Conservation (phyloP, 2,888 invertebrate genomes). For the Neoascia interrupta region DNA sequence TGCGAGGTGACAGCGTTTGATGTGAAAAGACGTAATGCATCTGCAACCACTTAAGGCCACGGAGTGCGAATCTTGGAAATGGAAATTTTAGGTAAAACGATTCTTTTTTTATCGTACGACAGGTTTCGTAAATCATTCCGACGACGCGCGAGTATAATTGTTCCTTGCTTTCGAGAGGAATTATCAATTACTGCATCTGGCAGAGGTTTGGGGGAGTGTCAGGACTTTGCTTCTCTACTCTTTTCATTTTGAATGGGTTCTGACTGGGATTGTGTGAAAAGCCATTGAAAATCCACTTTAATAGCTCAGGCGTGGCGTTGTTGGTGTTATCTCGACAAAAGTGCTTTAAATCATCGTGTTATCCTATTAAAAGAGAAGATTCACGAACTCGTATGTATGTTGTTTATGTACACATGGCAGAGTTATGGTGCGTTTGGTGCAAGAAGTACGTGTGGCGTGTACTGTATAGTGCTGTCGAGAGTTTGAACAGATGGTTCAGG, state of each 20-base stretch:
- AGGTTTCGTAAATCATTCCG: conserved; percentile 2
- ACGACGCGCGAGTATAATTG: conserved; percentile 32
- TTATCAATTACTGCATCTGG: conserved; percentile 43
- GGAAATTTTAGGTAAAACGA: conserved; percentile 18
- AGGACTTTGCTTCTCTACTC: no score
- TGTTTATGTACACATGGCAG: neutral
- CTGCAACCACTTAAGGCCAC: conserved; percentile 5
- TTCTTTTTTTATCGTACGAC: conserved; percentile 7
- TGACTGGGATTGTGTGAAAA: conserved; percentile 21
- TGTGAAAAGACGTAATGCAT: conserved; percentile 14
- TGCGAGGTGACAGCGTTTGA: conserved; percentile 31
- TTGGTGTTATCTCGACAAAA: conserved; percentile 54
- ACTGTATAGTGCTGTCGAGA: conserved; percentile 15
- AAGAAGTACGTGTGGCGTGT: neutral
- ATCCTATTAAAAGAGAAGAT: conserved; percentile 39
- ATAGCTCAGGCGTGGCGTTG: conserved; percentile 38
- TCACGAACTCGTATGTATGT: conserved; percentile 16
- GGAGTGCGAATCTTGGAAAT: neutral
- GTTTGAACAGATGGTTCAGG: conserved; percentile 24
- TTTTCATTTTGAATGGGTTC: conserved; percentile 2
- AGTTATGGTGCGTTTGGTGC: neutral
- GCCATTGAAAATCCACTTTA: conserved; percentile 47
- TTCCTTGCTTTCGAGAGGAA: conserved; percentile 22
- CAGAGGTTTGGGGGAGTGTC: neutral
- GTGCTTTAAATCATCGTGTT: conserved; percentile 42